phyloP scores from a whole-genome alignment of 2,888 invertebrate species.

The Caenorhabditis panamensis region DNA sequence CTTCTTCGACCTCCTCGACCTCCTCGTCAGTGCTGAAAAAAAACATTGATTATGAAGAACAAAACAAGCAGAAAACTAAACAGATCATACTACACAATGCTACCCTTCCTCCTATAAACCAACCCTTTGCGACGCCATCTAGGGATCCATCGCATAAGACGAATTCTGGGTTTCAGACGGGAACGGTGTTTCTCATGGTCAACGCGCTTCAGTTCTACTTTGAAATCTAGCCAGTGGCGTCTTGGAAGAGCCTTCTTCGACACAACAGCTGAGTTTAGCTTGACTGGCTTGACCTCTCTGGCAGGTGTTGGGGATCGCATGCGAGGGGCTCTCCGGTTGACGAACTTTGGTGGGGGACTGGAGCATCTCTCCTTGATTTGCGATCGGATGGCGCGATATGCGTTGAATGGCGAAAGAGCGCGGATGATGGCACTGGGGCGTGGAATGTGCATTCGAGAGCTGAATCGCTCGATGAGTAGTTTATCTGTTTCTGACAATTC shows the following conservation, averaged over 20 bases:
- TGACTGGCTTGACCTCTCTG: slow-evolving; percentile 42
- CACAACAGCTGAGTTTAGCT: slow-evolving; percentile 32
- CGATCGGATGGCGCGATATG: slow-evolving; percentile 55
- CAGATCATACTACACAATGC: background rate
- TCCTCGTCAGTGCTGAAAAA: slow-evolving; percentile 72
- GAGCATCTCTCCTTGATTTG: slow-evolving; percentile 57
- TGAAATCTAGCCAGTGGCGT: slow-evolving; percentile 62
- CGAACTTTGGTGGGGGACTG: slow-evolving; percentile 55
- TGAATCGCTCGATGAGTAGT: slow-evolving; percentile 71
- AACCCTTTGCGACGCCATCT: slow-evolving; percentile 65
- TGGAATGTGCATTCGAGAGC: slow-evolving; percentile 72
- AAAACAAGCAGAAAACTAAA: background rate
- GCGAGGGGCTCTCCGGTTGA: slow-evolving; percentile 44
- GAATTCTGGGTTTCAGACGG: slow-evolving; percentile 59
- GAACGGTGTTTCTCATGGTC: slow-evolving; percentile 58
- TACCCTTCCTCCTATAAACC: slow-evolving; percentile 27
- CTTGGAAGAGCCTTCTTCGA: slow-evolving; percentile 44
- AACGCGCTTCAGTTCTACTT: slow-evolving; percentile 62
- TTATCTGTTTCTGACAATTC: slow-evolving; percentile 72
- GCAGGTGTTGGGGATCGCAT: slow-evolving; percentile 50
- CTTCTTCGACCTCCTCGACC: slow-evolving; percentile 72
- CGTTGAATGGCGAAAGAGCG: slow-evolving; percentile 64
- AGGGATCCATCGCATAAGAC: slow-evolving; percentile 66
- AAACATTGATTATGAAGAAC: background rate
- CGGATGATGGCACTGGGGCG: slow-evolving; percentile 66